Conservation (phyloP, 2,113 vertebrate species). For the Rhinoptilus africanus region DNA sequence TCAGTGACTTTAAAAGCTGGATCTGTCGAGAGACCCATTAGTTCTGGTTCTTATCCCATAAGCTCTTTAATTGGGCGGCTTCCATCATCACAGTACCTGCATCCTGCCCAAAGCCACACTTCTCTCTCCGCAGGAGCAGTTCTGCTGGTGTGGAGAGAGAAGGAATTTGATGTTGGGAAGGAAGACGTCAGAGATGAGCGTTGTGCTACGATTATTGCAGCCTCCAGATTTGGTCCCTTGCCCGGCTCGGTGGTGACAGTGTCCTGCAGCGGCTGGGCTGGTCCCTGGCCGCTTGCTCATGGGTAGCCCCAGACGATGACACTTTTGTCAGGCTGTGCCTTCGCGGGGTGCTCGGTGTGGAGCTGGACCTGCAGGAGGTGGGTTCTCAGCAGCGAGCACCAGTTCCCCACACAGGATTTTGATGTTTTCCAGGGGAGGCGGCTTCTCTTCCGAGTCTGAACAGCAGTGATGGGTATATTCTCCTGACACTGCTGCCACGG, state of each 20-base stretch:
- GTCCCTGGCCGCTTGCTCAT: neutral
- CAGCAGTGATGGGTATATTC: accelerated
- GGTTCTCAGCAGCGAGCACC: neutral
- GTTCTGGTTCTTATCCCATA: neutral
- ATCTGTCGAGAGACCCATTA: neutral
- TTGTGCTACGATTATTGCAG: neutral
- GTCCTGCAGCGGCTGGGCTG: neutral
- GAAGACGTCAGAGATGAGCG: neutral
- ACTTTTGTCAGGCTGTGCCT: accelerated
- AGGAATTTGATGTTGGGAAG: neutral
- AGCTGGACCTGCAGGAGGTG: neutral
- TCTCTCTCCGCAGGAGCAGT: neutral
- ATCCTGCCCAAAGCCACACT: neutral
- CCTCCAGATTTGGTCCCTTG: neutral
- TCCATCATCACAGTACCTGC: accelerated
- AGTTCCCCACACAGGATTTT: accelerated
- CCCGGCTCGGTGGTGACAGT: neutral
- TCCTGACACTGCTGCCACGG: accelerated
- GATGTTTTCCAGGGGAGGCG: neutral
- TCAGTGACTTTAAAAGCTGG: neutral
- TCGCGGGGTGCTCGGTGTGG: neutral
- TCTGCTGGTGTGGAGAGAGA: neutral
- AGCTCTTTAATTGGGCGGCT: neutral
- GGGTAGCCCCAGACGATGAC: neutral
- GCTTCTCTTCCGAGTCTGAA: accelerated